Evolutionary conservation across 1,140 invertebrate genomes (phyloP).

Genomic region (Acyrthosiphon pisum): DNA sequence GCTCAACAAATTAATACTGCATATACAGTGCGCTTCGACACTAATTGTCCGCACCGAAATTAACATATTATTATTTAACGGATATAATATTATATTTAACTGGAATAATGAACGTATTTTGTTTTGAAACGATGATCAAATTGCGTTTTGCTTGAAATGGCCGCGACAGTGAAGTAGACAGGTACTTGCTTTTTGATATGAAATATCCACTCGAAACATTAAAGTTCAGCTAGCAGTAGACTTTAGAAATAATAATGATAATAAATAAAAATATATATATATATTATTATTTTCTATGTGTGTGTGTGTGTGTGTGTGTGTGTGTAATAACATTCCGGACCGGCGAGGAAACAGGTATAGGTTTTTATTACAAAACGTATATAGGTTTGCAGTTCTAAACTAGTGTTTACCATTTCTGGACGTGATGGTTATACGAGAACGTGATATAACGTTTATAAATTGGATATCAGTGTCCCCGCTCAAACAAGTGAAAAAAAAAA

Average conservation of each 20-base stretch:
- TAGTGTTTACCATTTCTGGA: slow-evolving; percentile 45
- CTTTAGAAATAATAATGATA: neutral
- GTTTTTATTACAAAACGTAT: slow-evolving; percentile 20
- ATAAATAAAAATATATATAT: neutral
- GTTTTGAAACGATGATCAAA: neutral
- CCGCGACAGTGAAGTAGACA: neutral
- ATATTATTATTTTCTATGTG: neutral
- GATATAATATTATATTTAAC: neutral
- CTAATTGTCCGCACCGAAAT: neutral
- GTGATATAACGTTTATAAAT: slow-evolving; percentile 53
- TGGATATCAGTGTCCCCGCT: slow-evolving; percentile 2
- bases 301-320: neutral
- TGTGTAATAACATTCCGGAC: slow-evolving; percentile 19
- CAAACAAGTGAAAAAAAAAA: neutral
- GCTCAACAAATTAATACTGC: neutral
- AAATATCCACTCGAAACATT: neutral
- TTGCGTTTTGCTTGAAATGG: neutral
- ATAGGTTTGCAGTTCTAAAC: slow-evolving; percentile 12
- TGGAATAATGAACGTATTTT: neutral
- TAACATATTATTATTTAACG: neutral
- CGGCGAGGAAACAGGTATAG: slow-evolving; percentile 20
- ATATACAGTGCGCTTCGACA: neutral
- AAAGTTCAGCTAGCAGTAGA: neutral
- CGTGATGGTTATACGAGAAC: slow-evolving; percentile 34
- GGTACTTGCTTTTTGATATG: neutral